Evolutionary conservation across 2,888 invertebrate genomes (phyloP).

Genomic region (Netelia virgata): DNA sequence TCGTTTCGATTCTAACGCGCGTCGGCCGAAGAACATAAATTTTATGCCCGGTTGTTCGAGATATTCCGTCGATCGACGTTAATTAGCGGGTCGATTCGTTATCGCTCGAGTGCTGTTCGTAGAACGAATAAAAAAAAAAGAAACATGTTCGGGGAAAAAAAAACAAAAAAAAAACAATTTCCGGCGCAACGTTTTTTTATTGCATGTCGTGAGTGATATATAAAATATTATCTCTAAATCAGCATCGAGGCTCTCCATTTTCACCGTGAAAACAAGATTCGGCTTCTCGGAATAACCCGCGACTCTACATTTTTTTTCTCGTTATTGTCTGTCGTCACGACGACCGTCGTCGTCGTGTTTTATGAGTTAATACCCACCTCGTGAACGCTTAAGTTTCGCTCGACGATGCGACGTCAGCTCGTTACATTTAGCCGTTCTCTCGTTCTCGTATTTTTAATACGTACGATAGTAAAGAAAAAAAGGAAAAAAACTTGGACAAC

Average conservation of each 20-base stretch:
- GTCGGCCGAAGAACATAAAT: neutral
- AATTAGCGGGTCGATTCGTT: constrained; percentile 32
- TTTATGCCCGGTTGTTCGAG: constrained; percentile 18
- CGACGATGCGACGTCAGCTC: neutral
- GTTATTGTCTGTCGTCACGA: neutral
- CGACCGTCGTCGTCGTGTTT: neutral
- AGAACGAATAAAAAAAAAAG: neutral
- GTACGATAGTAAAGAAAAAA: too few species aligned
- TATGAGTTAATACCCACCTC: neutral
- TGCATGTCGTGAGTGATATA: neutral
- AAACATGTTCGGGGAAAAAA: neutral
- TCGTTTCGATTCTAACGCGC: neutral
- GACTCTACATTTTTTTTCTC: constrained; percentile 36
- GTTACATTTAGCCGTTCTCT: too few species aligned
- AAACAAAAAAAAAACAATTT: constrained; percentile 1
- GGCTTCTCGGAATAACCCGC: constrained; percentile 28
- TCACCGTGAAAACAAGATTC: constrained; percentile 49
- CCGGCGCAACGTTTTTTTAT: constrained; percentile 14
- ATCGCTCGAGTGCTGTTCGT: constrained; percentile 25
- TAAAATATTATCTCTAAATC: constrained; percentile 39
- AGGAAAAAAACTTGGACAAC: too few species aligned
- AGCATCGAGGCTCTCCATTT: constrained; percentile 42
- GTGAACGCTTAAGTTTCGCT: neutral
- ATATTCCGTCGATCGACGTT: constrained; percentile 39
- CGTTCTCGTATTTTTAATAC: too few species aligned